Evolutionary conservation across 2,797 vertebrate species (phyloP).

Genomic region (Chrysocyon brachyurus): DNA sequence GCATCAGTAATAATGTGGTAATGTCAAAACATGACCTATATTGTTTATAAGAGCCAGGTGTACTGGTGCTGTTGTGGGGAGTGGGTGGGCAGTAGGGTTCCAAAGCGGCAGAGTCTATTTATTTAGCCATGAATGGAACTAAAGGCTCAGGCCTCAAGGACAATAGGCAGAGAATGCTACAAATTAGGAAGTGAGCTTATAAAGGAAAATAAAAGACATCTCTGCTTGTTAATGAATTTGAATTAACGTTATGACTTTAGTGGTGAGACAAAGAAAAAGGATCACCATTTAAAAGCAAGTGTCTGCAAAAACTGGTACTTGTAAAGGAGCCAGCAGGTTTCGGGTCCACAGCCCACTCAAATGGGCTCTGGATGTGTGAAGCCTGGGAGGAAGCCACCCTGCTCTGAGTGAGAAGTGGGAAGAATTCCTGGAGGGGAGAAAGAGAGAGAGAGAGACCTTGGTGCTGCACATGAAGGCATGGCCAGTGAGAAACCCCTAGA

Average conservation of each 20-base stretch:
- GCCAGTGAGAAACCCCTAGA: slow-evolving; percentile 65
- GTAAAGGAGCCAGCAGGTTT: not conserved
- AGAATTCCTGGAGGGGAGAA: not conserved
- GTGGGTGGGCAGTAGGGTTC: not conserved
- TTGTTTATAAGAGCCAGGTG: not conserved
- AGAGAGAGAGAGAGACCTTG: not conserved
- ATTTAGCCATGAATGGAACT: not conserved
- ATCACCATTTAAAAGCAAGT: not conserved
- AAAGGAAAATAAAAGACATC: not conserved
- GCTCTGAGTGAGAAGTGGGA: not conserved
- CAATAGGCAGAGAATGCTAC: not conserved
- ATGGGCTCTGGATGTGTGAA: not conserved
- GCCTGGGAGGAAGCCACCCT: not conserved
- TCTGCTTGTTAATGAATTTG: not conserved
- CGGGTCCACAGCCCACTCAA: not conserved
- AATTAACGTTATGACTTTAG: not conserved
- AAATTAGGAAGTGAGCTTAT: not conserved
- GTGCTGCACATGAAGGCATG: not conserved
- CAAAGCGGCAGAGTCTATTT: not conserved
- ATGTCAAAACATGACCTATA: not conserved
- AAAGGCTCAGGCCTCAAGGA: not conserved
- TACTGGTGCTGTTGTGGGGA: not conserved
- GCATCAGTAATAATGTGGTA: accelerated
- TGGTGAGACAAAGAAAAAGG: not conserved
- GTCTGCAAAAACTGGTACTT: not conserved